These are phyloP conservation scores for Podarcis muralis DNA, from an alignment of 2,113 vertebrate genomes.

Conservation along the genomic window DNA sequence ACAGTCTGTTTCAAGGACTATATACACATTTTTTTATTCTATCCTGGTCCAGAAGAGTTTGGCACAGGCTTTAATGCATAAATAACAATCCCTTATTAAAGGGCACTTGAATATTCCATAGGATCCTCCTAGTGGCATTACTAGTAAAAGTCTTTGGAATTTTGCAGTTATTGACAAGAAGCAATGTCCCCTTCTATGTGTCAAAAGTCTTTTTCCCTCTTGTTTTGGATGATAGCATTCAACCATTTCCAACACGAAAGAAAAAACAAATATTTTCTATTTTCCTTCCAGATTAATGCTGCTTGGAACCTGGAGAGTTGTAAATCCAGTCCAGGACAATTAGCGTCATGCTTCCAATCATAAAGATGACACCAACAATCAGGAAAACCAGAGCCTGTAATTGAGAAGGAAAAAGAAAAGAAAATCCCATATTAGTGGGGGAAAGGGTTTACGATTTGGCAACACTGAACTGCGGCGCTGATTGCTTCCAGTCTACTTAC, in stretches of 20 bases:
- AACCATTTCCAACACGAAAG: constrained; percentile 47
- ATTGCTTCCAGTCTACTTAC: constrained; percentile 74
- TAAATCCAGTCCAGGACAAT: constrained; percentile 95
- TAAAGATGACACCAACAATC: constrained; percentile 89
- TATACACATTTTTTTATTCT: constrained; percentile 48
- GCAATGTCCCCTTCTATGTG: constrained; percentile 53
- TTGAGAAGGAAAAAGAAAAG: constrained; percentile 31
- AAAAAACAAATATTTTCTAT: neutral
- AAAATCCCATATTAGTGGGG: constrained; percentile 35
- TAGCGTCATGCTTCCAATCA: constrained; percentile 93
- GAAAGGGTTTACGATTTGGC: neutral
- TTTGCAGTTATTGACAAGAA: constrained; percentile 65
- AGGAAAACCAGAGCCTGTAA: constrained; percentile 90
- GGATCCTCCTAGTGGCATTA: constrained; percentile 53
- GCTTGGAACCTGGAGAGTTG: constrained; percentile 81
- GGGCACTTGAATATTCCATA: constrained; percentile 45
- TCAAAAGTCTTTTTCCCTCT: constrained; percentile 42
- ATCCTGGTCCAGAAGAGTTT: constrained; percentile 53
- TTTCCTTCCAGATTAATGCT: constrained; percentile 70
- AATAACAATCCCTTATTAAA: constrained; percentile 56
- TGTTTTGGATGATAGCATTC: constrained; percentile 46
- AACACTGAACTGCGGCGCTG: neutral
- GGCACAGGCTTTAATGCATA: constrained; percentile 62
- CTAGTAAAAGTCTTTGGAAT: constrained; percentile 73
- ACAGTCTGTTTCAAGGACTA: constrained; percentile 39